Evolutionary conservation across 2,113 vertebrate genomes (phyloP).

Genomic region (Terrapene triunguis): DNA sequence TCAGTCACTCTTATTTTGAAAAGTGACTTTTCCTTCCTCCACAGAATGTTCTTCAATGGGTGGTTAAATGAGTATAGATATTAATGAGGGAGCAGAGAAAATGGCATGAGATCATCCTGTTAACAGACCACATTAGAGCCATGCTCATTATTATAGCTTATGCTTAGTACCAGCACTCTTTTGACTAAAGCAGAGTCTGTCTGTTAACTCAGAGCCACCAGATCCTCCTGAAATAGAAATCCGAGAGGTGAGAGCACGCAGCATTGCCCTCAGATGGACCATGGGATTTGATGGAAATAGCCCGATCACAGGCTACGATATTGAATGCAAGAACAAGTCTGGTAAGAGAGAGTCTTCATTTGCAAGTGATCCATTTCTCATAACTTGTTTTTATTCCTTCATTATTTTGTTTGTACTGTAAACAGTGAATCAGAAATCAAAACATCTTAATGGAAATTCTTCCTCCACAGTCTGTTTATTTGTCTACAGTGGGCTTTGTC

Average conservation of each 20-base stretch:
- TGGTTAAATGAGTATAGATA: not conserved
- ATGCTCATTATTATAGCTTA: rapidly evolving
- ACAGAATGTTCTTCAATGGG: not conserved
- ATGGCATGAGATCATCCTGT: not conserved
- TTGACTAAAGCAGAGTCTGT: constrained; percentile 15
- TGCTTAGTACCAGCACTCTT: rapidly evolving
- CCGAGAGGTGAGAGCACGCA: constrained; percentile 94
- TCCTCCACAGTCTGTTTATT: not conserved
- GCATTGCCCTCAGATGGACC: constrained; percentile 97
- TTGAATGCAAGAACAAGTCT: constrained; percentile 99
- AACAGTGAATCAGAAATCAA: not conserved
- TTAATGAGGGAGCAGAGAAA: not conserved
- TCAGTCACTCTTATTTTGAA: not conserved
- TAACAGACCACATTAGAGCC: not conserved
- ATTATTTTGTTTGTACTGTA: rapidly evolving
- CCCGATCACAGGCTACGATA: constrained; percentile 97
- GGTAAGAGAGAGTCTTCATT: constrained; percentile 79
- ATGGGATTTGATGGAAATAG: constrained; percentile 99
- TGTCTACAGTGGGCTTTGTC: not conserved
- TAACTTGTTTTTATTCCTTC: not conserved
- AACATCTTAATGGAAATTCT: not conserved
- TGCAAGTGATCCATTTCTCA: rapidly evolving
- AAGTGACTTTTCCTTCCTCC: not conserved
- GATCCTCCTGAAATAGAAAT: constrained; percentile 98
- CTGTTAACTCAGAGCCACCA: constrained; percentile 87